Percentiles rank a stretch among this genome's conserved stretches.
phyloP scores from a whole-genome alignment of 2,113 vertebrate genomes.

The Cebus imitator region DNA sequence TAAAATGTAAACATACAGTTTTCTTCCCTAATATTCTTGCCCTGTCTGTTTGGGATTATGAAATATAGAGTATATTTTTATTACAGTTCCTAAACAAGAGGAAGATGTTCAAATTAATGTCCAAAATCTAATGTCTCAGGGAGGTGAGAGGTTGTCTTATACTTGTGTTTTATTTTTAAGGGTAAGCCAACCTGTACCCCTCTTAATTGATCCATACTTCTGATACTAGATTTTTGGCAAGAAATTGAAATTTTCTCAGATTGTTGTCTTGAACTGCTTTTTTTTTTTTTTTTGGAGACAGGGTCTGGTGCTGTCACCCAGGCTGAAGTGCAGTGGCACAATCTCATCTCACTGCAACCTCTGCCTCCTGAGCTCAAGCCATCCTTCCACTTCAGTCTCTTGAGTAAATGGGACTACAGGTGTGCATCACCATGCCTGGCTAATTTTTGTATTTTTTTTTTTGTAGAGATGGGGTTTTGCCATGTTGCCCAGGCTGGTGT shows the following conservation, averaged over 20 bases:
- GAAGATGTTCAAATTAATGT: conserved; percentile 41
- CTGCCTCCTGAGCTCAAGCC: no score
- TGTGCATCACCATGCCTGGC: no score
- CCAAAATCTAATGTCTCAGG: conserved; percentile 29
- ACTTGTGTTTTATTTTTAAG: conserved; percentile 42
- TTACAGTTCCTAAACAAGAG: conserved; percentile 37
- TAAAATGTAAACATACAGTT: conserved; percentile 43
- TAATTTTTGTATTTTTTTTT: no score
- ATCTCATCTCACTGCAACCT: no score
- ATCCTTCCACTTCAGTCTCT: no score
- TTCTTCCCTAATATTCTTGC: conserved; percentile 20
- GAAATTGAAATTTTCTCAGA: conserved; percentile 34
- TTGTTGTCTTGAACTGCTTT: not conserved
- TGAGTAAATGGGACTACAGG: no score
- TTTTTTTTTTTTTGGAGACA: no score
- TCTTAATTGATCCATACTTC: conserved; percentile 9
- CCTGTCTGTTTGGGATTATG: conserved; percentile 27
- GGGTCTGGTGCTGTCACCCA: no score
- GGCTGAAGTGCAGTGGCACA: no score
- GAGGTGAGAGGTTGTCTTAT: not conserved
- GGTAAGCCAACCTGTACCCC: not conserved
- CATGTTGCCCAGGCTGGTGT: no score
- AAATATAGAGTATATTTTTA: conserved; percentile 43
- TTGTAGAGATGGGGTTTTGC: no score
- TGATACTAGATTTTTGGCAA: conserved; percentile 16